Percentiles rank a stretch among this genome's conserved stretches.
Conservation (phyloP, 2,888 invertebrate species). For the Cryptosula pallasiana region DNA sequence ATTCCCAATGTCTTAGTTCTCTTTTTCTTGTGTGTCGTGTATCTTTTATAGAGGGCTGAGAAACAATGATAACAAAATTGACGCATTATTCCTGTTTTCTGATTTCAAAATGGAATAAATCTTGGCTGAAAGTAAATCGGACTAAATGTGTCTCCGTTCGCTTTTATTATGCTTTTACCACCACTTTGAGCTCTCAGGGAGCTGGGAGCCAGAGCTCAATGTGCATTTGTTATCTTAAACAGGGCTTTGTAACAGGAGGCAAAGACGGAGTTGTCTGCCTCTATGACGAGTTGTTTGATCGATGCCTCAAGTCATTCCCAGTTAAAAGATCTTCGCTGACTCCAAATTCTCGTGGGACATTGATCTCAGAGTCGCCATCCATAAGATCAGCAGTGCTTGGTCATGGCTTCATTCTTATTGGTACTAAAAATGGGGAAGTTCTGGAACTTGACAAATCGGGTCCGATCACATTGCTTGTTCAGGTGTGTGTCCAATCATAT, state of each 20-base stretch:
- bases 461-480: constrained; percentile 46
- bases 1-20: too few species aligned
- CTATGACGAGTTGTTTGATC: constrained; percentile 53
- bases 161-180: too few species aligned
- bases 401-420: constrained; percentile 52
- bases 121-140: too few species aligned
- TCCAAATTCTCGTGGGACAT: constrained; percentile 39
- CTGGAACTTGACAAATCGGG: constrained; percentile 52
- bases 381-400: constrained; percentile 50
- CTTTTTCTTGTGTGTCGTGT: too few species aligned
- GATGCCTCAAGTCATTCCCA: constrained; percentile 49
- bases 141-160: too few species aligned
- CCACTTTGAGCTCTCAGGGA: too few species aligned
- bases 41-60: too few species aligned
- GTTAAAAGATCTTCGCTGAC: constrained; percentile 44
- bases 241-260: constrained; percentile 55
- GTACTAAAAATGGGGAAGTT: constrained; percentile 53
- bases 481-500: constrained; percentile 36
- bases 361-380: constrained; percentile 44
- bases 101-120: too few species aligned
- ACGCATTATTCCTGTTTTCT: too few species aligned
- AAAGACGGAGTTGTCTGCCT: constrained; percentile 54
- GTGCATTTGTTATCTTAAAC: too few species aligned
- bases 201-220: too few species aligned
- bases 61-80: too few species aligned